Base-by-base conservation (phyloP, 2,113 vertebrate species). In the Ranitomeya imitator region DNA sequence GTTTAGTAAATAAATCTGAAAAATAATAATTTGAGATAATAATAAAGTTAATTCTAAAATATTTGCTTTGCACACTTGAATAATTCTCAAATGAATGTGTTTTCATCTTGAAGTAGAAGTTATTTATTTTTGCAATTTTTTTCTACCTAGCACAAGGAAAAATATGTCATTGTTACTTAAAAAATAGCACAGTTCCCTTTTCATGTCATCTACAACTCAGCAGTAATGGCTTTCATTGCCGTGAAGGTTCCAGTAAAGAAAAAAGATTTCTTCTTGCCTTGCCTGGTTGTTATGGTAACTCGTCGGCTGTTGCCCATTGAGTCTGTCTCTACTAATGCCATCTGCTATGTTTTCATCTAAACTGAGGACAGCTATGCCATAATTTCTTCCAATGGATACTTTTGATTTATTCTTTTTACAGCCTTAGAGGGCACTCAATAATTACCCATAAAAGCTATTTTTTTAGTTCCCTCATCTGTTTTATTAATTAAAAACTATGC, bases 201-300 rank as follows among this genome's bases (percentile, higher is more conserved):
- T 80, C 23, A 31, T 60, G 14, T 80, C 79, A 16, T 23, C n/a
- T 26, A 79, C 54, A 59, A 16, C 78, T 79, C 59, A 26, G 54
- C 51, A 37, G 79, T 60, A 16, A 60, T 59, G 79, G 26, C 55
- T 80, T 80, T 80, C 23, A 59, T 16, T 18, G 79, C 55, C 60
- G n/a, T 80, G 57, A 80, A 52, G 79, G 79, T 80, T 80, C 55
- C 23, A 59, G 79, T 80, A 60, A 80, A 60, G 71, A 74, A 51
- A 37, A 74, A 60, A 31, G 79, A 80, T 80, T 60, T 80, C 14
- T 60, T 60, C 60, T 23, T 26, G 79, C 79, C 79, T 60, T 60
- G 79, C 26, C 79, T 80, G 79, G 79, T 60, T 60, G 79, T 80
- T 80, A 80, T 80, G 79, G 79, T 26, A 80, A 80, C 79, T 60